Percentiles rank a stretch among this genome's conserved stretches.
phyloP scores from a whole-genome alignment of 2,797 vertebrate species.

The Pantherophis alleghaniensis region DNA sequence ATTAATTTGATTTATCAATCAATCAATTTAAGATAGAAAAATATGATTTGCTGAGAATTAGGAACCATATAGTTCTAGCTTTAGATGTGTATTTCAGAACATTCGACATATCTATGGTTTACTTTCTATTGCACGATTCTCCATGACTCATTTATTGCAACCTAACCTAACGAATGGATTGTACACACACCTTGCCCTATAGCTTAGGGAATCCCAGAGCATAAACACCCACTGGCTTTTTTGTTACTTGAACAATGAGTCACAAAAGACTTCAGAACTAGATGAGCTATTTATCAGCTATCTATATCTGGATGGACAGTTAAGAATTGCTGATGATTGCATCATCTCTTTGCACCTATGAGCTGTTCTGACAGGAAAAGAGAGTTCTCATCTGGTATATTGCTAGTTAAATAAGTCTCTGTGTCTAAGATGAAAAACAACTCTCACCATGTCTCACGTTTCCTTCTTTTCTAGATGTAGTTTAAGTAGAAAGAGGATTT shows the following conservation, averaged over 20 bases:
- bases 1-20: not conserved
- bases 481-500: not conserved
- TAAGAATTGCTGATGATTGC: not conserved
- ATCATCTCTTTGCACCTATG: not conserved
- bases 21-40: not conserved
- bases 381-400: not conserved
- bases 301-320: not conserved
- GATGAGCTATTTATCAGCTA: not conserved
- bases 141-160: not conserved
- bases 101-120: not conserved
- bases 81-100: not conserved
- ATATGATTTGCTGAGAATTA: not conserved
- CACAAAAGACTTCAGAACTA: not conserved
- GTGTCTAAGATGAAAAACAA: not conserved
- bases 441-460: not conserved
- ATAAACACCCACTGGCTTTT: not conserved
- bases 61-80: not conserved
- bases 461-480: not conserved
- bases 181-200: not conserved
- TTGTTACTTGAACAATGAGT: not conserved
- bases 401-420: not conserved
- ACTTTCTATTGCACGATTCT: not conserved
- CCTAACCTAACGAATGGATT: not conserved
- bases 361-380: not conserved
- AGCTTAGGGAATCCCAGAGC: not conserved